These are phyloP conservation scores for Caranx ignobilis DNA, from an alignment of 2,113 vertebrate genomes.

Conservation along the genomic window DNA sequence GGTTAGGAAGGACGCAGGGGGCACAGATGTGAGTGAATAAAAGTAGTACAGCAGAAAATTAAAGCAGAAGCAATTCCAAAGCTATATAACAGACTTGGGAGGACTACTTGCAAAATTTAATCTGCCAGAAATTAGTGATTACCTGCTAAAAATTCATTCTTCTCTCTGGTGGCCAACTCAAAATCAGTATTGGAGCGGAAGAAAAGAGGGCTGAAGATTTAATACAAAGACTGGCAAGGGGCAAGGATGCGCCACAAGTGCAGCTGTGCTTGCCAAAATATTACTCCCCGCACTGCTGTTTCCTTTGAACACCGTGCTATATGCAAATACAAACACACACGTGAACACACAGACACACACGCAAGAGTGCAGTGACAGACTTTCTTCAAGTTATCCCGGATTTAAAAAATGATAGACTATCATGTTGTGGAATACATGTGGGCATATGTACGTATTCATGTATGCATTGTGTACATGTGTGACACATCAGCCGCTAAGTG, in stretches of 20 bases:
- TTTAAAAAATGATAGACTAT: background rate
- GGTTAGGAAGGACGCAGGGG: slow-evolving; percentile 36
- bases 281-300: slow-evolving; percentile 44
- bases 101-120: slow-evolving; percentile 46
- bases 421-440: background rate
- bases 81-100: slow-evolving; percentile 23
- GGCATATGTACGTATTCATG: background rate
- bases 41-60: slow-evolving; percentile 51
- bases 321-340: slow-evolving; percentile 15
- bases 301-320: slow-evolving; percentile 9
- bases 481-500: slow-evolving; percentile 30
- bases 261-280: slow-evolving; percentile 38
- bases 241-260: slow-evolving; percentile 30
- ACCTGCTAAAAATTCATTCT: slow-evolving; percentile 48
- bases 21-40: slow-evolving; percentile 31
- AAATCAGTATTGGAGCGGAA: slow-evolving; percentile 39
- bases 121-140: slow-evolving; percentile 60
- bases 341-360: background rate
- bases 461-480: slow-evolving; percentile 22
- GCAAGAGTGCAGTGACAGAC: slow-evolving; percentile 11
- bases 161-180: slow-evolving; percentile 47
- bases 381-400: background rate
- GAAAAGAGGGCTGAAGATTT: slow-evolving; percentile 36
- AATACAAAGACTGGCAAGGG: slow-evolving; percentile 53
- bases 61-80: slow-evolving; percentile 49